Conservation (phyloP, 2,113 vertebrate species). For the Patagioenas fasciata region DNA sequence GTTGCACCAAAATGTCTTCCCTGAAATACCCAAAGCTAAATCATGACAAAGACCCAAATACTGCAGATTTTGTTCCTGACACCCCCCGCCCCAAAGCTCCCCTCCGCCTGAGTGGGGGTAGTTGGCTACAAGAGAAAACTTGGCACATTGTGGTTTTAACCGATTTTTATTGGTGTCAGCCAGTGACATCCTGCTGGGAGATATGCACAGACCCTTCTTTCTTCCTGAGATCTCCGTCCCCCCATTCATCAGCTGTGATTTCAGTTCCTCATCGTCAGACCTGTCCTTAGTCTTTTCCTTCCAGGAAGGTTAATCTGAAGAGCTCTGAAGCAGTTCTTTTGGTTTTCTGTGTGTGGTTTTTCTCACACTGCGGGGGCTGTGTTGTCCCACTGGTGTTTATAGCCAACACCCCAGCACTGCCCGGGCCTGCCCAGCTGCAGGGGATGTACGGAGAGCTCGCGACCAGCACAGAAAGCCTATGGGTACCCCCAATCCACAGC, state of each 20-base stretch:
- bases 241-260: neutral
- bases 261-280: neutral
- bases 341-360: neutral
- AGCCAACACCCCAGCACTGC: neutral
- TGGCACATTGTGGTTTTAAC: neutral
- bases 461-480: neutral
- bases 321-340: neutral
- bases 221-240: neutral
- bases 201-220: neutral
- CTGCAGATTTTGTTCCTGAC: neutral
- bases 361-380: neutral
- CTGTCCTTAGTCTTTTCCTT: neutral
- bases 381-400: neutral
- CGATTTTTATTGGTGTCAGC: neutral
- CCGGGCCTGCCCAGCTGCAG: neutral
- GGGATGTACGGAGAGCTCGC: neutral
- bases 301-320: neutral
- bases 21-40: neutral
- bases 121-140: neutral
- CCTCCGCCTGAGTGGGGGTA: neutral
- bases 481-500: neutral
- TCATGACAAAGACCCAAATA: neutral
- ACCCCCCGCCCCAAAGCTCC: accelerated
- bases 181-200: neutral
- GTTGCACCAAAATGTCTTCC: neutral